Evolutionary conservation across 1,140 invertebrate genomes (phyloP), one percentile per base, ranked within the genome.

Genomic region (Scaptomyza pallida): DNA sequence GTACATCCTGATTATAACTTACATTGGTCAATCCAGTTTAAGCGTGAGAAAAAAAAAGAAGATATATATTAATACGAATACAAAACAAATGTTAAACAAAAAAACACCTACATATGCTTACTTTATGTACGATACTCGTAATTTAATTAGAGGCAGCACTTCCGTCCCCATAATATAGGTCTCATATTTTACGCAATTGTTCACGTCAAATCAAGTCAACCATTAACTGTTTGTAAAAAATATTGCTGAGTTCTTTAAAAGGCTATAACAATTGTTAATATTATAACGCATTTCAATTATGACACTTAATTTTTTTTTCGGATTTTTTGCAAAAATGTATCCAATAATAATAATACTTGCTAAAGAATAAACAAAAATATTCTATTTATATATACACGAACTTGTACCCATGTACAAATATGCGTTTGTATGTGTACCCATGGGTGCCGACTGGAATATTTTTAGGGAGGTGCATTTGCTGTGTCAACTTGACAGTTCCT

Each of bases 161-260:
- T 79, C 77, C 76, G 76, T 79, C 76, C 76, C 76, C 60, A 71
- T 65, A 80, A 61, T 51, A 75, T 78, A 77, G 82, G 77, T 57
- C 45, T 55, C 16, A 56, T 30, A 50, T 55, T 77, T 45, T 50
- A 45, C 68, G 41, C 47, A 59, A 76, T 52, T 26, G 30, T 50
- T 13, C 9, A 47, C 26, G 1, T 30, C 26, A 30, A 9, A 30
- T 30, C 26, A 30, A 30, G 9, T 30, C 8, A 30, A 30, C 26
- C 26, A 30, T 10, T 8, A 30, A 30, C 26, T 9, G 26, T 30
- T 30, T 30, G 26, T 30, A 30, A 30, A 30, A 30, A 30, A 8
- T 30, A 30, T 30, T 30, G 26, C 26, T 30, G 6, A n/a, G n/a
- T n/a, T 30, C 26, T 30, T 30, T 9, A 30, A 30, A 30, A 30